A percentile compares a stretch with the other conserved stretches of the same genome.
Conservation (phyloP, 2,888 invertebrate genomes). For the Nesidiocoris tenuis region DNA sequence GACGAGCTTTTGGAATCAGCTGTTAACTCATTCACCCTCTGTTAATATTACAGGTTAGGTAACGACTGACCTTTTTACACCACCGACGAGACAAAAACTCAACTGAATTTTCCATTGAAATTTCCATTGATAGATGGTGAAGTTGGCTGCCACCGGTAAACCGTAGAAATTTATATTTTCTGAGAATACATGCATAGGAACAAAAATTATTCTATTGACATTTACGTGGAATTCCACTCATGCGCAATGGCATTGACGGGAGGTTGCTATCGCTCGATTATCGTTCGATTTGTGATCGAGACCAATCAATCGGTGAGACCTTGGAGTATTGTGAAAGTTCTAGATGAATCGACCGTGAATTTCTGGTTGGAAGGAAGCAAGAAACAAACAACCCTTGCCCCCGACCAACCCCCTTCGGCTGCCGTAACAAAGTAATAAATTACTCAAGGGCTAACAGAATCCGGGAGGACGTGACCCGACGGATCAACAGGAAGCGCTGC, state of each 20-base stretch:
- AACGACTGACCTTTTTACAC: not conserved
- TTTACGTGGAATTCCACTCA: no score
- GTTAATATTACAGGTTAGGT: not conserved
- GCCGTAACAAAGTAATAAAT: constrained; percentile 37
- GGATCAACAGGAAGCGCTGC: constrained; percentile 39
- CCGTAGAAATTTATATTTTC: no score
- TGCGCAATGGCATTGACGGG: no score
- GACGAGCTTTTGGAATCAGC: no score
- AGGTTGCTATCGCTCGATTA: no score
- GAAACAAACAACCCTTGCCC: constrained; percentile 32
- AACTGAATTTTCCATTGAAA: no score
- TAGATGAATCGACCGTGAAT: constrained; percentile 34
- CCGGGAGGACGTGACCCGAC: constrained; percentile 39
- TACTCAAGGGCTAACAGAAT: constrained; percentile 42
- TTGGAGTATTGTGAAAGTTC: no score
- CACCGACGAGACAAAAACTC: not conserved
- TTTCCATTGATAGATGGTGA: no score
- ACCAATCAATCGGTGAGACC: not conserved
- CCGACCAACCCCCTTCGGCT: not conserved
- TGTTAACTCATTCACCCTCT: not conserved
- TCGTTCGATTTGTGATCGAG: not conserved
- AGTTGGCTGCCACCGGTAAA: no score
- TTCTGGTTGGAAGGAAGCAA: not conserved
- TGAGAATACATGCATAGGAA: no score
- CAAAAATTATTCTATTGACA: no score